Evolutionary conservation across 2,797 vertebrate species (phyloP).

Genomic region (Melanotaenia parkinsoni): DNA sequence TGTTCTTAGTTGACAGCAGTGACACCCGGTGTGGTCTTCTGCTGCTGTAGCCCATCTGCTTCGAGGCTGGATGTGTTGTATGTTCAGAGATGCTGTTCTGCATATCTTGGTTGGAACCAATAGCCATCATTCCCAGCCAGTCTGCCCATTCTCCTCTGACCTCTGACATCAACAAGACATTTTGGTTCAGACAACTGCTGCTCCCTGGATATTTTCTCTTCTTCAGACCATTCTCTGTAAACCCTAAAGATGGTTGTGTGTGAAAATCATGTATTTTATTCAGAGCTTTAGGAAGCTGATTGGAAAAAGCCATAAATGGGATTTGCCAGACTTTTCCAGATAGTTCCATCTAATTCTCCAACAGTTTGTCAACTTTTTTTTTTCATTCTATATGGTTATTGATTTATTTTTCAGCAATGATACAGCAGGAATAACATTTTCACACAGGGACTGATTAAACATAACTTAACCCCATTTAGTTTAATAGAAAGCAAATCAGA

Average conservation of each 20-base stretch:
- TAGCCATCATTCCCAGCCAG: neutral
- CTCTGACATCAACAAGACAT: neutral
- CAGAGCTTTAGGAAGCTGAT: too few species aligned
- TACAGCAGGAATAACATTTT: neutral
- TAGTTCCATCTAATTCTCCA: too few species aligned
- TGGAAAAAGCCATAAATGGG: too few species aligned
- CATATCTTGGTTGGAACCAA: too few species aligned
- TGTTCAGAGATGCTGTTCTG: too few species aligned
- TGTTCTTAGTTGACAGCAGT: neutral
- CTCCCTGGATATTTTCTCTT: neutral
- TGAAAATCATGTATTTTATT: too few species aligned
- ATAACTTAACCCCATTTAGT: neutral
- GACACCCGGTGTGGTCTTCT: too few species aligned
- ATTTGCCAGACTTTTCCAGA: too few species aligned
- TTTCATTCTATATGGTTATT: neutral
- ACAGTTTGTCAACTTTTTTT: neutral
- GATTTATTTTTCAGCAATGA: neutral
- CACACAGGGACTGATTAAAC: neutral
- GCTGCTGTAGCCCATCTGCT: too few species aligned
- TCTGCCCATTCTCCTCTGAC: neutral
- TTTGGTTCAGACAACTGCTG: neutral
- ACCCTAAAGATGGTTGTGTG: neutral
- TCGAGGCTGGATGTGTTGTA: too few species aligned
- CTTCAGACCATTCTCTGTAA: neutral
- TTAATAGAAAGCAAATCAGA: conserved; percentile 15